These are phyloP conservation scores for Mythimna albipuncta DNA, from an alignment of 2,888 invertebrate genomes.

Conservation along the genomic window DNA sequence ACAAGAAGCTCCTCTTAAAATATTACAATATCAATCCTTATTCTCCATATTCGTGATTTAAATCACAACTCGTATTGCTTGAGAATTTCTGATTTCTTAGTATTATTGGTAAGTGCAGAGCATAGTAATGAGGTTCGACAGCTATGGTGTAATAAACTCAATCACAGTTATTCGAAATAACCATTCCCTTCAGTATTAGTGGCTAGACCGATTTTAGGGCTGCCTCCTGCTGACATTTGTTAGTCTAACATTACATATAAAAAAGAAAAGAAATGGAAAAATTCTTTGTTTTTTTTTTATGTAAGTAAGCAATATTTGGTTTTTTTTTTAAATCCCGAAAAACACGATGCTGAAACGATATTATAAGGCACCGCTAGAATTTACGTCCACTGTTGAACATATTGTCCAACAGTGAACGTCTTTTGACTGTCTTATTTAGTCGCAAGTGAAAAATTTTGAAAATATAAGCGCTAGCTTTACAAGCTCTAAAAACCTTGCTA, in stretches of 20 bases:
- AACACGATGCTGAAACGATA: too few species aligned
- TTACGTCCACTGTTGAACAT: too few species aligned
- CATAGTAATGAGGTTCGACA: slow-evolving; percentile 37
- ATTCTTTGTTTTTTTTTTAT: too few species aligned
- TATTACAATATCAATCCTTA: background rate
- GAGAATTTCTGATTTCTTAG: slow-evolving; percentile 34
- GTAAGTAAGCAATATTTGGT: too few species aligned
- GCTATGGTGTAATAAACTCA: slow-evolving; percentile 48
- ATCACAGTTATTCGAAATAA: slow-evolving; percentile 54
- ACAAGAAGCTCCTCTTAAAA: background rate
- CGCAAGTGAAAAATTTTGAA: background rate
- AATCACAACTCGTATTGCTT: background rate
- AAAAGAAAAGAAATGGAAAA: too few species aligned
- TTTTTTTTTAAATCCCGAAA: too few species aligned
- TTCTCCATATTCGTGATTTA: slow-evolving; percentile 2
- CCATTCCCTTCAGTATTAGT: slow-evolving; percentile 42
- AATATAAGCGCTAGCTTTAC: background rate
- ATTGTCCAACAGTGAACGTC: too few species aligned
- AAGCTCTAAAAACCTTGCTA: too few species aligned
- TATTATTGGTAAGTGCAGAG: slow-evolving; percentile 32
- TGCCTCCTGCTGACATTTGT: slow-evolving; percentile 11
- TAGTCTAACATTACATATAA: background rate
- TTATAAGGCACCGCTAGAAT: too few species aligned
- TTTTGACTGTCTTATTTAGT: too few species aligned
- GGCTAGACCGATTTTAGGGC: slow-evolving; percentile 30